Percentiles rank a stretch among this genome's conserved stretches.
phyloP scores from a whole-genome alignment of 2,797 vertebrate genomes.

The Artibeus lituratus region DNA sequence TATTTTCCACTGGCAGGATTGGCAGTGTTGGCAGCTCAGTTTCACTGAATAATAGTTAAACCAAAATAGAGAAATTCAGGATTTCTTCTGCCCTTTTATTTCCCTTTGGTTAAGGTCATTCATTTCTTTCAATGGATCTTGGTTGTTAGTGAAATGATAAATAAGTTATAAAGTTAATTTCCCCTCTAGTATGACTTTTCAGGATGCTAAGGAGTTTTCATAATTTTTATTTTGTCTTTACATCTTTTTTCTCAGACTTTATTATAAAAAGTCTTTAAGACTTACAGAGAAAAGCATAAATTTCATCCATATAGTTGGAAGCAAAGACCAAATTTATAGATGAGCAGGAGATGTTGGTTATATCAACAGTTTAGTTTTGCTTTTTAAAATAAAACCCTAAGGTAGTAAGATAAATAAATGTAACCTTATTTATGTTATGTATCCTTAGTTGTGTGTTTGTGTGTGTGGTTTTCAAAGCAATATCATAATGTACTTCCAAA shows the following conservation, averaged over 20 bases:
- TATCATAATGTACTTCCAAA: background rate
- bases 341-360: background rate
- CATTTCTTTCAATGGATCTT: background rate
- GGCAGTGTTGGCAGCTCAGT: background rate
- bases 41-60: background rate
- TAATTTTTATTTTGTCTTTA: background rate
- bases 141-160: background rate
- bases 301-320: background rate
- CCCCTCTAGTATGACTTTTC: background rate
- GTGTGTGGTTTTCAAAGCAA: slow-evolving; percentile 8
- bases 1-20: background rate
- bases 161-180: background rate
- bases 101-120: background rate
- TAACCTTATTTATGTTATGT: background rate
- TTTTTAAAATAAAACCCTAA: background rate
- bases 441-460: background rate
- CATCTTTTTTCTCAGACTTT: background rate
- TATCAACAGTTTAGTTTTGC: background rate
- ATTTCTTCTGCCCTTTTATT: background rate
- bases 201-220: background rate
- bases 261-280: background rate
- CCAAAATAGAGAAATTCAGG: background rate
- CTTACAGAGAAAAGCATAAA: background rate
- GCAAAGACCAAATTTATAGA: background rate
- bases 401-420: background rate